Percentiles rank a stretch among this genome's conserved stretches.
phyloP scores from a whole-genome alignment of 1,140 invertebrate genomes.

The Microplitis mediator region DNA sequence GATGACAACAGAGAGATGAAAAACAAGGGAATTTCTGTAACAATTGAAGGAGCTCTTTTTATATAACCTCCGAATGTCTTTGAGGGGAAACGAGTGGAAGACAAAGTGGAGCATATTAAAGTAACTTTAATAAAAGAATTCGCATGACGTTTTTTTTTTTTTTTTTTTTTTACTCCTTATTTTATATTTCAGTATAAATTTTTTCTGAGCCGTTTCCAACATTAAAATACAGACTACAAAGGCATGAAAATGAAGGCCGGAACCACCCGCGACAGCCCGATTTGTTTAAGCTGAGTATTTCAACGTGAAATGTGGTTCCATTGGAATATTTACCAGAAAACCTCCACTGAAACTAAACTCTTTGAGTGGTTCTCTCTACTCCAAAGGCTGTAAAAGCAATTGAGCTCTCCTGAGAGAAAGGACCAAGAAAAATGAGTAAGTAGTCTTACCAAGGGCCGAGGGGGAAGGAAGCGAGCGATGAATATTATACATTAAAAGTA shows the following conservation, averaged over 20 bases:
- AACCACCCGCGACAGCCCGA: background rate
- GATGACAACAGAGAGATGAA: background rate
- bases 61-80: background rate
- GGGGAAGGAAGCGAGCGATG: too few relatives aligned
- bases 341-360: background rate
- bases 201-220: too few relatives aligned
- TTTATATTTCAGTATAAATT: too few relatives aligned
- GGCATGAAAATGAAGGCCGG: background rate
- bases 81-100: too few relatives aligned
- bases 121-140: background rate
- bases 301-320: background rate
- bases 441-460: too few relatives aligned
- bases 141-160: background rate
- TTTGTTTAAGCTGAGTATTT: background rate
- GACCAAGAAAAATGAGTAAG: too few relatives aligned
- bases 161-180: background rate
- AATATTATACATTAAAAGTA: too few relatives aligned
- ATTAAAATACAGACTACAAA: background rate
- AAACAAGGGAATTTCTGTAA: background rate
- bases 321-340: background rate
- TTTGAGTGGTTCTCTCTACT: too few relatives aligned
- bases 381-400: too few relatives aligned
- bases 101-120: too few relatives aligned
- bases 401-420: too few relatives aligned
- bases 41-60: slow-evolving; percentile 9